Conservation (phyloP, 2,113 vertebrate genomes). For the Rhynchomys soricoides region DNA sequence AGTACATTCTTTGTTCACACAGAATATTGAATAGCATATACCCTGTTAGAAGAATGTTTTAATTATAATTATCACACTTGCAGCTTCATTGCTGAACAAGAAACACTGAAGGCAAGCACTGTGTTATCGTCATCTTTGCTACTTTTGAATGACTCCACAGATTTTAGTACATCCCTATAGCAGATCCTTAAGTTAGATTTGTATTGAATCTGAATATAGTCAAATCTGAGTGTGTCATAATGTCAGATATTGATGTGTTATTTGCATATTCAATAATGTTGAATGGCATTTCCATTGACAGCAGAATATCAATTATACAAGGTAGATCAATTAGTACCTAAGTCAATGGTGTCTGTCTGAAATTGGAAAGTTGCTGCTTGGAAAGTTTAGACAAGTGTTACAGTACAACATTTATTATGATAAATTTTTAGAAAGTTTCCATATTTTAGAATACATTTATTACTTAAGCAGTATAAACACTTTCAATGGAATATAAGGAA, state of each 20-base stretch:
- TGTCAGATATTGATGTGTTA: slow-evolving; percentile 55
- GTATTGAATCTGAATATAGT: slow-evolving; percentile 48
- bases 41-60: not conserved
- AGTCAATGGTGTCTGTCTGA: not conserved
- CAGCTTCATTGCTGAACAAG: not conserved
- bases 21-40: not conserved
- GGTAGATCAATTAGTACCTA: slow-evolving; percentile 21
- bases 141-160: not conserved
- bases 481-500: not conserved
- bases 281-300: not conserved
- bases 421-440: not conserved
- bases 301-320: slow-evolving; percentile 26
- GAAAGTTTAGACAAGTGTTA: not conserved
- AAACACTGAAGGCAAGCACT: not conserved
- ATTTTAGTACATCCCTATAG: not conserved
- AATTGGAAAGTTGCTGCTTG: not conserved
- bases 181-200: slow-evolving; percentile 8
- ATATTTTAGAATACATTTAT: not conserved
- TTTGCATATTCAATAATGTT: slow-evolving; percentile 66
- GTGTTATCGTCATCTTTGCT: not conserved
- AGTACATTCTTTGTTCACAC: not conserved
- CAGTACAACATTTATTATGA: not conserved
- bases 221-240: not conserved
- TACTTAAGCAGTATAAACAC: not conserved
- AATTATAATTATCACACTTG: not conserved